These are phyloP conservation scores for Pachydiplax longipennis DNA, from an alignment of 2,888 invertebrate species.

Conservation along the genomic window DNA sequence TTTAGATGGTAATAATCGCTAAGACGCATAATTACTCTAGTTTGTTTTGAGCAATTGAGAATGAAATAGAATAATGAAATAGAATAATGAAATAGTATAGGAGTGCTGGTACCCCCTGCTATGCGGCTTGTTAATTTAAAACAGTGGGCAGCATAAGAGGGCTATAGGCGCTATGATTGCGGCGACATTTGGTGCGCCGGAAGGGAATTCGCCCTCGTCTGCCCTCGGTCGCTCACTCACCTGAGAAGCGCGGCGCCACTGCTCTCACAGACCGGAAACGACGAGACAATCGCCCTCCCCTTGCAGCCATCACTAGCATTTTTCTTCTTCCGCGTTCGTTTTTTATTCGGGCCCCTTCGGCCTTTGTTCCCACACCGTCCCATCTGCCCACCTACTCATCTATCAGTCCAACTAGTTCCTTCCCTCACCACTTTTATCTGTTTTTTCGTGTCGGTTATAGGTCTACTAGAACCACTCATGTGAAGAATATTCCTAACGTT, in stretches of 20 bases:
- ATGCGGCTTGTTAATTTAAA: no score
- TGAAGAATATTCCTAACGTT: no score
- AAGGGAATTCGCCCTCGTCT: neutral
- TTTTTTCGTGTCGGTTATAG: no score
- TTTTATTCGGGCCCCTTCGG: neutral
- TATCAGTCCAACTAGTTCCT: no score
- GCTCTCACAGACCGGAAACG: constrained; percentile 36
- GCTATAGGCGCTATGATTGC: neutral
- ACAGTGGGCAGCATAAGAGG: neutral
- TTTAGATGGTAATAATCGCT: neutral
- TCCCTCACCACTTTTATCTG: neutral
- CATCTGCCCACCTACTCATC: neutral
- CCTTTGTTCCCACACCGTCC: neutral
- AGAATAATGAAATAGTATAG: no score
- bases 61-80: no score
- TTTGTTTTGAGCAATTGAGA: no score
- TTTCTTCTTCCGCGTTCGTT: neutral
- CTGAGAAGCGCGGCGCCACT: constrained; percentile 38
- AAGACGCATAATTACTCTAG: neutral
- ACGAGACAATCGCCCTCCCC: constrained; percentile 22
- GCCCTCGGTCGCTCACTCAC: constrained; percentile 4
- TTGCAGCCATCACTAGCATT: neutral
- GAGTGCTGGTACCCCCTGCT: no score
- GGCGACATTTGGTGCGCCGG: neutral
- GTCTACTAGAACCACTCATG: no score